phyloP scores from a whole-genome alignment of 2,797 vertebrate genomes.

The Balearica regulorum region DNA sequence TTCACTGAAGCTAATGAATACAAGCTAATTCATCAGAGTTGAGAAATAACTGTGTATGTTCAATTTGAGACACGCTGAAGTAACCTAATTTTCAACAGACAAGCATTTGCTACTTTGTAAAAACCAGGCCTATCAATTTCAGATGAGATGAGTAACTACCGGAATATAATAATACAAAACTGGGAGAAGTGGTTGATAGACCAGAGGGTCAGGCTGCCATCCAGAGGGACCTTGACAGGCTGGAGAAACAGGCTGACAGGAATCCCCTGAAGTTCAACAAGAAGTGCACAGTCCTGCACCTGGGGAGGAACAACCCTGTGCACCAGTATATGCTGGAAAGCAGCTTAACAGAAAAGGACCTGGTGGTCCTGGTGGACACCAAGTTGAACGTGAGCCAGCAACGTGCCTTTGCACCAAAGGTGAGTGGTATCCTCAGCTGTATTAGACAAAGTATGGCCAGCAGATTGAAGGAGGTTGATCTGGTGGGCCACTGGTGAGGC shows the following conservation, averaged over 20 bases:
- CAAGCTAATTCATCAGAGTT: not conserved
- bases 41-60: not conserved
- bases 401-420: not conserved
- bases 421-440: not conserved
- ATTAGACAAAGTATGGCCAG: not conserved
- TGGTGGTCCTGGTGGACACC: not conserved
- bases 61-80: not conserved
- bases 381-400: not conserved
- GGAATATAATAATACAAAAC: not conserved
- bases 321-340: not conserved
- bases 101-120: not conserved
- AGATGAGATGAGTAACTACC: not conserved
- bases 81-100: not conserved
- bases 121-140: not conserved
- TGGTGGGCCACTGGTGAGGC: not conserved
- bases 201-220: not conserved
- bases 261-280: no score
- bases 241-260: not conserved
- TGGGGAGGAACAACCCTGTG: no score
- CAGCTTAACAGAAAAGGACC: not conserved
- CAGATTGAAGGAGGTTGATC: not conserved
- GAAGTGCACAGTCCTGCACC: no score
- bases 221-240: not conserved
- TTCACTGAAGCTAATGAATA: constrained; percentile 8
- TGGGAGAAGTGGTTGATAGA: not conserved